phyloP scores from a whole-genome alignment of 2,888 invertebrate genomes.

The Drosophila lacicola region DNA sequence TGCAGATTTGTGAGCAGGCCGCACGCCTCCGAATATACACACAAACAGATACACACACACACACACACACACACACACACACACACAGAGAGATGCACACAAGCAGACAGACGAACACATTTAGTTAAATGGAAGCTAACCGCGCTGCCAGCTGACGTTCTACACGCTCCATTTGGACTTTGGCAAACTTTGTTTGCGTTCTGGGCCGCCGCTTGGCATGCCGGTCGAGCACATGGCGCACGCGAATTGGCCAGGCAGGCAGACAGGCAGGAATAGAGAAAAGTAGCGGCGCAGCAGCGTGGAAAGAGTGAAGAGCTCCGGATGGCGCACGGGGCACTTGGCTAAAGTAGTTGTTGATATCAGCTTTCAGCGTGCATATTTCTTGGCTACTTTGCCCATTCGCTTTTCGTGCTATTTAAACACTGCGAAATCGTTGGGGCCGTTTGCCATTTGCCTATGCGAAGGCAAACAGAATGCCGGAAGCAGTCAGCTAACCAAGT shows the following conservation, averaged over 20 bases:
- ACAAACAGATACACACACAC: conserved; percentile 6
- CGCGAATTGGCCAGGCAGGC: conserved; percentile 51
- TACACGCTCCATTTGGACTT: conserved; percentile 75
- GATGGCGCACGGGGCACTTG: conserved; percentile 36
- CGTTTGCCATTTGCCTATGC: conserved; percentile 55
- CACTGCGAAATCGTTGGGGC: conserved; percentile 46
- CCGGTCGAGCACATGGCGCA: conserved; percentile 58
- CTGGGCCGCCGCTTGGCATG: conserved; percentile 42
- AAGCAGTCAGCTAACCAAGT: conserved; percentile 23
- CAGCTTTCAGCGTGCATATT: conserved; percentile 66
- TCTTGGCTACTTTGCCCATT: conserved; percentile 27
- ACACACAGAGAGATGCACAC: neutral
- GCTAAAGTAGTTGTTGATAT: conserved; percentile 71
- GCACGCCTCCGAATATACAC: conserved; percentile 18
- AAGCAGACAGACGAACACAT: conserved; percentile 6
- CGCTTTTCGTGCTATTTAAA: conserved; percentile 56
- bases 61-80: conserved; percentile 5
- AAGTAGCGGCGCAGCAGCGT: neutral
- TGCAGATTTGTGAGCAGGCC: conserved; percentile 31
- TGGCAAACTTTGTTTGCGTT: conserved; percentile 60
- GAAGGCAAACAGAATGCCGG: conserved; percentile 55
- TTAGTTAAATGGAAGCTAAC: conserved; percentile 32
- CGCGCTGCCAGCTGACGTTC: conserved; percentile 63
- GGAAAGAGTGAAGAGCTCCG: conserved; percentile 6
- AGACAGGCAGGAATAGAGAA: neutral